These are phyloP conservation scores for Platysternon megacephalum DNA, from an alignment of 2,113 vertebrate species.

Conservation along the genomic window DNA sequence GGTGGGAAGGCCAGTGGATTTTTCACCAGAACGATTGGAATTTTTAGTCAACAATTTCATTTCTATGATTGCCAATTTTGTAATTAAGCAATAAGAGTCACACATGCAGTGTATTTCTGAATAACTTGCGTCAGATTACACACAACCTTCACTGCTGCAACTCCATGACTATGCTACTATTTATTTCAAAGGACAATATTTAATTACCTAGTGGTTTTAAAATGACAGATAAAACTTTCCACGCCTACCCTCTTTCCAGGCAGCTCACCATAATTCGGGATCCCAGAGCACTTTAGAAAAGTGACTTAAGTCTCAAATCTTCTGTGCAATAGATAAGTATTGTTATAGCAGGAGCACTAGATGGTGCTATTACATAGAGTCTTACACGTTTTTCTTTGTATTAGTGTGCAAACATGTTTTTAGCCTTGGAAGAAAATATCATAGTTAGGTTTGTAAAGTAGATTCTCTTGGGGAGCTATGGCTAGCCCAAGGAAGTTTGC, in stretches of 20 bases:
- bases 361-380: neutral
- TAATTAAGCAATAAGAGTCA: neutral
- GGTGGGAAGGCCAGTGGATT: neutral
- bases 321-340: neutral
- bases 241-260: neutral
- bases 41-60: neutral
- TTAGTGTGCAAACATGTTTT: neutral
- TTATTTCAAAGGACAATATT: neutral
- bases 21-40: neutral
- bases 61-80: neutral
- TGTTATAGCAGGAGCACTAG: neutral
- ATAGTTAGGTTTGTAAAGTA: neutral
- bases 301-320: neutral
- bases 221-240: neutral
- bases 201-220: neutral
- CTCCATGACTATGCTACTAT: neutral
- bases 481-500: neutral
- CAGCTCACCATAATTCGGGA: neutral
- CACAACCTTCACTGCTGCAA: neutral
- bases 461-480: neutral
- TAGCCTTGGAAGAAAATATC: neutral
- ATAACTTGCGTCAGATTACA: neutral
- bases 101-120: neutral
- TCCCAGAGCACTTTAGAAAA: neutral
- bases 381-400: neutral